These are phyloP conservation scores for Octonoba sinensis DNA, from an alignment of 2,888 invertebrate species.

Conservation along the genomic window DNA sequence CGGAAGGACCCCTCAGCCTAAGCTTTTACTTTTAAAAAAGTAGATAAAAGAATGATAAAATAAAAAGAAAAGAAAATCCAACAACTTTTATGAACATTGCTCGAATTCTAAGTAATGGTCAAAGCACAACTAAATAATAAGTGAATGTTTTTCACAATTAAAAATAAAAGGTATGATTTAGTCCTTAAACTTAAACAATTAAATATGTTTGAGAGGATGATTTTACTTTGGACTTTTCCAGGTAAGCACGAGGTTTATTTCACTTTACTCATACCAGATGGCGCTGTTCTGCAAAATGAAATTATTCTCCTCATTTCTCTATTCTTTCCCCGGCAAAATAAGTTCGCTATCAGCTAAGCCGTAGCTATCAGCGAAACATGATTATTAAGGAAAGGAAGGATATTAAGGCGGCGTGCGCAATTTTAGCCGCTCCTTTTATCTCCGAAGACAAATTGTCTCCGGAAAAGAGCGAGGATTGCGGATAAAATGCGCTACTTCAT, in stretches of 20 bases:
- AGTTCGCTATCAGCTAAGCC: constrained; percentile 37
- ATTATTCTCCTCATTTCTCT: constrained; percentile 12
- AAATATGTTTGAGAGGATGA: too few species aligned
- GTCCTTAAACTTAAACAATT: too few species aligned
- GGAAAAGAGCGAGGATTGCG: constrained; percentile 57
- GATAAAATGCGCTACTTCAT: constrained; percentile 61
- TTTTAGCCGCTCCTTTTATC: constrained; percentile 44
- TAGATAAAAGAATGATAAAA: too few species aligned
- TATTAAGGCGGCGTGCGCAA: constrained; percentile 51
- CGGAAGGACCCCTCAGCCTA: too few species aligned
- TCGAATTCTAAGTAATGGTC: too few species aligned
- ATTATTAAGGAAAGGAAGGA: constrained; percentile 60
- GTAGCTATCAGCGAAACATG: constrained; percentile 56
- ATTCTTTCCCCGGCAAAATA: constrained; percentile 7
- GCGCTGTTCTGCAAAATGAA: constrained; percentile 29
- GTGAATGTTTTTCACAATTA: background rate
- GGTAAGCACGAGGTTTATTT: background rate
- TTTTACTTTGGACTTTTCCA: background rate
- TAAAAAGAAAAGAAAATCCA: too few species aligned
- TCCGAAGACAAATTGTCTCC: constrained; percentile 53
- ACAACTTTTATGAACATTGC: too few species aligned
- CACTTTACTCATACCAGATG: constrained; percentile 31
- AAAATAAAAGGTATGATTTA: too few species aligned
- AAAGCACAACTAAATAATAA: too few species aligned
- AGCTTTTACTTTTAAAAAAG: too few species aligned